Percentiles rank a stretch among this genome's conserved stretches.
Conservation (phyloP, 2,113 vertebrate species). For the Leucopsar rothschildi region DNA sequence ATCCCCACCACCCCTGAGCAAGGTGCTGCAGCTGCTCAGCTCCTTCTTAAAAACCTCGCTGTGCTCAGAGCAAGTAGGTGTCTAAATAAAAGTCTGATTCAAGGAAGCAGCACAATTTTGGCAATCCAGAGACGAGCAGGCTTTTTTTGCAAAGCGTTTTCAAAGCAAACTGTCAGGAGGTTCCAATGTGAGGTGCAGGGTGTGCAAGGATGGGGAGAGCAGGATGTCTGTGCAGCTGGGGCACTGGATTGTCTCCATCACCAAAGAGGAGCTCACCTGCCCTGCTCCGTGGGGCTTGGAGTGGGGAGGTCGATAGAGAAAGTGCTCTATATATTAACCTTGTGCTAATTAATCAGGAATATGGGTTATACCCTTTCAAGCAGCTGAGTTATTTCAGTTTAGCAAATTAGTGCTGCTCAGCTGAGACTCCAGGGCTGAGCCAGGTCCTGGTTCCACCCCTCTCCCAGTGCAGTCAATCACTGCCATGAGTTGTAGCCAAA, state of each 20-base stretch:
- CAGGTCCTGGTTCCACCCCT: background rate
- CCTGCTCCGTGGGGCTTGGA: background rate
- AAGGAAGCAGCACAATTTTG: background rate
- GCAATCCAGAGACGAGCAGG: background rate
- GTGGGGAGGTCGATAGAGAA: background rate
- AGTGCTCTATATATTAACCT: constrained; percentile 1
- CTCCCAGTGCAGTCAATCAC: background rate
- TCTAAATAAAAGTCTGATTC: background rate
- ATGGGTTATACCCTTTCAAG: constrained; percentile 29
- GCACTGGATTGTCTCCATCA: background rate
- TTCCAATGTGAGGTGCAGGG: background rate
- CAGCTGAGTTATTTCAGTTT: background rate
- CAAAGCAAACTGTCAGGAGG: background rate
- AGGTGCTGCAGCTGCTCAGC: background rate
- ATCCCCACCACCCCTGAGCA: background rate
- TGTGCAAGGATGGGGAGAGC: background rate
- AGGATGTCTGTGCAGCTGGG: background rate
- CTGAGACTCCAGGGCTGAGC: background rate
- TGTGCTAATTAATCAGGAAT: constrained; percentile 35
- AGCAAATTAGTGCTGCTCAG: constrained; percentile 33
- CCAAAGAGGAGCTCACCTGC: background rate
- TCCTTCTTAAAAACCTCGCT: background rate
- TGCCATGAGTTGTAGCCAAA: background rate
- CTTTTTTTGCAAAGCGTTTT: background rate
- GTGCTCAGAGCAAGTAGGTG: constrained; percentile 11